phyloP scores from a whole-genome alignment of 2,888 invertebrate species.

The Diogma glabrata region DNA sequence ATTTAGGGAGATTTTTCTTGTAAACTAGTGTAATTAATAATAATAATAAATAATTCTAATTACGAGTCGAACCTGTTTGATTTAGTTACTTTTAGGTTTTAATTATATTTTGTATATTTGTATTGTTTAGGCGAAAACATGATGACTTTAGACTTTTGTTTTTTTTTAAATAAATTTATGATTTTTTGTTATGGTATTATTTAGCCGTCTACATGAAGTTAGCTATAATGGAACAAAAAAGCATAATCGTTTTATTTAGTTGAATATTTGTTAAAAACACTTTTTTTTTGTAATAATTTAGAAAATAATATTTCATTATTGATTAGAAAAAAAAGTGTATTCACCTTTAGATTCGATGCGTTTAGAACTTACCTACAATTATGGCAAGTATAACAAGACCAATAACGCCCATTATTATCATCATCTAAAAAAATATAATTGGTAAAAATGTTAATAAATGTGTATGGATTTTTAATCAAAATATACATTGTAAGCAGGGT shows the following conservation, averaged over 20 bases:
- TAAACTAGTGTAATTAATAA: too few species aligned
- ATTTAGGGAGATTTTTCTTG: too few species aligned
- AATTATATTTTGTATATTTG: constrained; percentile 13
- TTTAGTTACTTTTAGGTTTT: constrained; percentile 12
- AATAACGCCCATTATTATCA: constrained; percentile 83
- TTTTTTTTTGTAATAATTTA: constrained; percentile 3
- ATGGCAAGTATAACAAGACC: constrained; percentile 71
- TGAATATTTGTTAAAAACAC: not conserved
- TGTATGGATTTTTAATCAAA: too few species aligned
- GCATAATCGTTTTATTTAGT: constrained; percentile 10
- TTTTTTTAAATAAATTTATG: constrained; percentile 9
- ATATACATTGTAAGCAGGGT: too few species aligned
- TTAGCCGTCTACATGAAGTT: constrained; percentile 36
- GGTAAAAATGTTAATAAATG: too few species aligned
- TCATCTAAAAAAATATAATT: constrained; percentile 51
- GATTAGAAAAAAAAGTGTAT: not conserved
- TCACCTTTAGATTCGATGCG: constrained; percentile 1
- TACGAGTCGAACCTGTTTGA: constrained; percentile 17
- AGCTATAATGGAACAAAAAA: constrained; percentile 28
- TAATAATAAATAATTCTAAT: constrained; percentile 10
- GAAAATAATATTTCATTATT: constrained; percentile 1
- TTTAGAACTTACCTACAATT: constrained; percentile 66
- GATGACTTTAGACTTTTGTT: constrained; percentile 5
- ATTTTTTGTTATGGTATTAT: constrained; percentile 18
- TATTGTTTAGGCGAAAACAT: constrained; percentile 8